These are phyloP conservation scores for Ptilodon capucinus DNA, from an alignment of 2,888 invertebrate species.

Conservation along the genomic window DNA sequence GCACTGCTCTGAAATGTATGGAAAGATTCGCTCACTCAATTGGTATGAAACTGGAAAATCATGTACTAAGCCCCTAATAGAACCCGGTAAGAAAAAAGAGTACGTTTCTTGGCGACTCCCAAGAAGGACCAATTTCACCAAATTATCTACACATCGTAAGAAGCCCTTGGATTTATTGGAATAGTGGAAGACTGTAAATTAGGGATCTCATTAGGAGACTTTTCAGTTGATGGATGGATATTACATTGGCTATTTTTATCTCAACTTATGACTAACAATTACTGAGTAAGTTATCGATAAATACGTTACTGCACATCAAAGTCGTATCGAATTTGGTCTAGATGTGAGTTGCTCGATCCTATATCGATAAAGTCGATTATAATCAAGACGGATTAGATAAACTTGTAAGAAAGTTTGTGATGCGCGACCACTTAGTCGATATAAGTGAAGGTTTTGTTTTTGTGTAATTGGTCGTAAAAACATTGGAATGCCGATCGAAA, in stretches of 20 bases:
- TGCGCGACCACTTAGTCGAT: neutral
- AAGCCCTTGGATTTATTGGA: no score
- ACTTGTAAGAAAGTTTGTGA: neutral
- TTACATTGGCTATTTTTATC: neutral
- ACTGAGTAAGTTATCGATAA: constrained; percentile 12
- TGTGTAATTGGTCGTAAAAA: neutral
- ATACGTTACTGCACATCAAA: constrained; percentile 9
- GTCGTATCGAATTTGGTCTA: constrained; percentile 3
- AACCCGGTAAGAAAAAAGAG: no score
- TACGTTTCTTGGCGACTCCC: no score
- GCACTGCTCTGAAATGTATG: no score
- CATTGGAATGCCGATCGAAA: neutral
- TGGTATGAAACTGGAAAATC: no score
- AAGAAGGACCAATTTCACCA: no score
- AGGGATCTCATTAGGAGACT: no score
- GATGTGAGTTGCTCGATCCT: constrained; percentile 5
- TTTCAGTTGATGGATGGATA: no score
- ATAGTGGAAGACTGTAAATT: no score
- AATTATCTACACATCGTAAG: no score
- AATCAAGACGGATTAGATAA: constrained; percentile 7
- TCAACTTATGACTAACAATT: constrained; percentile 21
- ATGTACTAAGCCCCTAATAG: no score
- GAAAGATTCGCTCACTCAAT: no score
- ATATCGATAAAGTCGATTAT: constrained; percentile 4
- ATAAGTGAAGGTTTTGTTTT: neutral